These are phyloP conservation scores for Spongilla lacustris DNA, from an alignment of 37 sponge, comb jelly and placozoan genomes.

Conservation along the genomic window DNA sequence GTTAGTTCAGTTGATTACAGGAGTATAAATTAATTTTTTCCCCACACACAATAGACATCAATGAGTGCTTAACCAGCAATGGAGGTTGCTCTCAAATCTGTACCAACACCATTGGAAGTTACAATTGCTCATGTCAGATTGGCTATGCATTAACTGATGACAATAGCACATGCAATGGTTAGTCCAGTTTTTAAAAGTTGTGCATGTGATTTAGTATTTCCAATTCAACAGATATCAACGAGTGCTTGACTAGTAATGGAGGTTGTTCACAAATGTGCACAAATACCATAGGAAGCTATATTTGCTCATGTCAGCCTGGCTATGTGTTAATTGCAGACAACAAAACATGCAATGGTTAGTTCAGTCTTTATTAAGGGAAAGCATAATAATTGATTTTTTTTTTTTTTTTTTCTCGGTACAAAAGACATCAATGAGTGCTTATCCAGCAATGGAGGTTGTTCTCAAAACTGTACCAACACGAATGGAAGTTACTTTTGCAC, in stretches of 20 bases:
- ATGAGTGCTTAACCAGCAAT: not conserved
- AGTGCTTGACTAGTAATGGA: not conserved
- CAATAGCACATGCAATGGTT: not conserved
- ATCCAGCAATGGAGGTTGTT: no score
- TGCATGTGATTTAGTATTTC: no score
- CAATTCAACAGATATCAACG: no score
- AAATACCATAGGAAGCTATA: slow-evolving; percentile 21
- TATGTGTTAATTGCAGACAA: not conserved
- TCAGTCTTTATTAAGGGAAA: no score
- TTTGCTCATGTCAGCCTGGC: slow-evolving; percentile 8
- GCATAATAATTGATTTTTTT: no score
- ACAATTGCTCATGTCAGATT: not conserved
- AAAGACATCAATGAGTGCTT: no score
- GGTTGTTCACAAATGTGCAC: slow-evolving; percentile 13
- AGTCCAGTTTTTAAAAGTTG: not conserved
- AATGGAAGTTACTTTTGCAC: no score
- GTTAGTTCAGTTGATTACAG: not conserved
- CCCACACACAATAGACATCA: not conserved
- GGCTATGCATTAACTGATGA: not conserved
- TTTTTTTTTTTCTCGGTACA: no score
- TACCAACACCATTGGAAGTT: not conserved
- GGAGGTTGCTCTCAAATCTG: not conserved
- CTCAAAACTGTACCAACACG: no score
- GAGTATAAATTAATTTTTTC: not conserved
- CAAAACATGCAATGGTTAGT: no score